Conservation (phyloP, 2,888 invertebrate species). For the Phrixothrix hirtus region DNA sequence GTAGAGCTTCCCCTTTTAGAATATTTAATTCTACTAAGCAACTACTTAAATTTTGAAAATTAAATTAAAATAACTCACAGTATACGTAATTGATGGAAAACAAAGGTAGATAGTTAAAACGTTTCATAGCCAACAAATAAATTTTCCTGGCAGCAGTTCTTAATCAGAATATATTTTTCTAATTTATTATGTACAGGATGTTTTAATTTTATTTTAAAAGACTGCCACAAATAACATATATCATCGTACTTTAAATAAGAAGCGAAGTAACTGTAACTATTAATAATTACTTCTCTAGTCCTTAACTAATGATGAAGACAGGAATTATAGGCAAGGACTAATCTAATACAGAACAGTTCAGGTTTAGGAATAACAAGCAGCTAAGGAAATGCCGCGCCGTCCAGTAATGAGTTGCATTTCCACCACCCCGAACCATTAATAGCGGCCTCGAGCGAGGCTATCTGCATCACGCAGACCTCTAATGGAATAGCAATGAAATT, state of each 20-base stretch:
- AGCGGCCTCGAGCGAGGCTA: conserved; percentile 44
- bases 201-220: neutral
- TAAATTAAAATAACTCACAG: too few species aligned
- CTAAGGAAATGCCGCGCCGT: conserved; percentile 28
- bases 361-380: conserved; percentile 24
- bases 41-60: too few species aligned
- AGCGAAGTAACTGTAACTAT: neutral
- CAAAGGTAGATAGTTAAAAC: too few species aligned
- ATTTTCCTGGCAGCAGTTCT: too few species aligned
- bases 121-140: too few species aligned
- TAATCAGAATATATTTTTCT: too few species aligned
- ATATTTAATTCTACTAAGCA: too few species aligned
- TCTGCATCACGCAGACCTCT: conserved; percentile 57
- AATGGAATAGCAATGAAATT: conserved; percentile 59
- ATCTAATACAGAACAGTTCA: conserved; percentile 30
- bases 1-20: too few species aligned
- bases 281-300: neutral
- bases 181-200: neutral
- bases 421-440: conserved; percentile 35
- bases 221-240: neutral
- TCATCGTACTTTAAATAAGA: neutral
- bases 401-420: conserved; percentile 39
- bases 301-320: conserved; percentile 22
- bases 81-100: too few species aligned
- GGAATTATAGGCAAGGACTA: conserved; percentile 22